Evolutionary conservation across 2,888 invertebrate species (phyloP).

Genomic region (Therioaphis trifolii): DNA sequence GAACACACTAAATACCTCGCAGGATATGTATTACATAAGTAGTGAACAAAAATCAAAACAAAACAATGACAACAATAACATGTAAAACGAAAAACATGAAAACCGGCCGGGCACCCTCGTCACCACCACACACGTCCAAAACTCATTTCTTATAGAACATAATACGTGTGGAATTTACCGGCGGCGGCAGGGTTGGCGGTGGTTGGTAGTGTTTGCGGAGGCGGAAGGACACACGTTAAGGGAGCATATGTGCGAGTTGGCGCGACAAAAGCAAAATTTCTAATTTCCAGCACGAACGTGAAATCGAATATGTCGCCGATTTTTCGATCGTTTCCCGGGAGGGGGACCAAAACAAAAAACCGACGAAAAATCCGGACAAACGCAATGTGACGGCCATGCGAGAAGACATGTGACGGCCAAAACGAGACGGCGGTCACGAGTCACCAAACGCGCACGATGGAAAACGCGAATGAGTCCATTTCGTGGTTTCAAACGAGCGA

Average conservation of each 20-base stretch:
- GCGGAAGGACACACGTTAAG: constrained; percentile 10
- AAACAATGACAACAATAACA: not conserved
- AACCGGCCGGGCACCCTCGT: not conserved
- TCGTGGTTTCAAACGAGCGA: too few species aligned
- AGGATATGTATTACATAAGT: too few species aligned
- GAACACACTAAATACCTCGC: too few species aligned
- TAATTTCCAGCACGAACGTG: not conserved
- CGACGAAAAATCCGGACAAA: not conserved
- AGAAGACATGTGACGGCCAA: not conserved
- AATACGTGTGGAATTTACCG: constrained; percentile 44
- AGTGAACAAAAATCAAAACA: too few species aligned
- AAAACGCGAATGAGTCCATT: too few species aligned
- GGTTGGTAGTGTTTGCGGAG: not conserved
- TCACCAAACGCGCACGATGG: too few species aligned
- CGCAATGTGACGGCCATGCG: not conserved
- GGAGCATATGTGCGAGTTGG: constrained; percentile 43
- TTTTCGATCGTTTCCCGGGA: not conserved
- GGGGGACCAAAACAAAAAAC: not conserved
- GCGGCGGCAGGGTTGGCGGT: not conserved
- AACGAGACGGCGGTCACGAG: not conserved
- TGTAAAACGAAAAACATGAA: not conserved
- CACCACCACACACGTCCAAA: constrained; percentile 46
- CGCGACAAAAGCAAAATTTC: not conserved
- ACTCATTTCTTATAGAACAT: not conserved
- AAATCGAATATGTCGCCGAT: too few species aligned